Evolutionary conservation across 2,113 vertebrate species (phyloP), one percentile per base, ranked within the genome.

Genomic region (Oostethus manadensis): DNA sequence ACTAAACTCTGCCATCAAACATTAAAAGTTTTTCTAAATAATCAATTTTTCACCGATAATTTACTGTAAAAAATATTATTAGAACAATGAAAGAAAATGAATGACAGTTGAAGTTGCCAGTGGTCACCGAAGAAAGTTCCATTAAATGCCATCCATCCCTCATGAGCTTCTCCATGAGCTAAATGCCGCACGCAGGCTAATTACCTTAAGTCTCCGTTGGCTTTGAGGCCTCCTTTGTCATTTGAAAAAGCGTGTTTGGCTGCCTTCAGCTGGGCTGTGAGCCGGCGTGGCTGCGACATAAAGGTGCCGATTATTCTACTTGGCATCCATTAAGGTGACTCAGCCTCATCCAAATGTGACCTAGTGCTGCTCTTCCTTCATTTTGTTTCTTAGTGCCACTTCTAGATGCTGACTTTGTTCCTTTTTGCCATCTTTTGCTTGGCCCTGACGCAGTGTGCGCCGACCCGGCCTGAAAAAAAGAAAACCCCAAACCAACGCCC

Each of bases 301-400:
- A 85, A 83, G 80, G 71, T 68, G 35, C 68, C 70, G 72, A 82
- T 77, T 68, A 64, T 76, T 80, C 68, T 51, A 61, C 70, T 73
- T 65, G 73, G 74, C 68, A 50, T 70, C 71, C 69, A 58, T 67
- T 55, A 71, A 69, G 58, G 23, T 68, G 70, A 57, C 59, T 17
- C 55, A 26, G 55, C 16, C 64, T 77, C 56, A 66, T 69, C 64
- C 54, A 65, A 77, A 73, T 73, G 58, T 79, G 65, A 81, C 78
- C 79, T 60, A 72, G 57, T 67, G 78, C 62, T 49, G 68, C 70
- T 60, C 68, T 73, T 57, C 61, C 65, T 80, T 81, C 56, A 70
- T 76, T 68, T 71, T 68, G 53, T 62, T 66, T 70, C 65, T 69
- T 61, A 42, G 48, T n/a, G 62, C 62, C 47, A 5, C 55, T 49